A percentile compares a stretch with the other conserved stretches of the same genome.
Conservation (phyloP, 1,140 invertebrate species). For the Matsumurasca onukii region DNA sequence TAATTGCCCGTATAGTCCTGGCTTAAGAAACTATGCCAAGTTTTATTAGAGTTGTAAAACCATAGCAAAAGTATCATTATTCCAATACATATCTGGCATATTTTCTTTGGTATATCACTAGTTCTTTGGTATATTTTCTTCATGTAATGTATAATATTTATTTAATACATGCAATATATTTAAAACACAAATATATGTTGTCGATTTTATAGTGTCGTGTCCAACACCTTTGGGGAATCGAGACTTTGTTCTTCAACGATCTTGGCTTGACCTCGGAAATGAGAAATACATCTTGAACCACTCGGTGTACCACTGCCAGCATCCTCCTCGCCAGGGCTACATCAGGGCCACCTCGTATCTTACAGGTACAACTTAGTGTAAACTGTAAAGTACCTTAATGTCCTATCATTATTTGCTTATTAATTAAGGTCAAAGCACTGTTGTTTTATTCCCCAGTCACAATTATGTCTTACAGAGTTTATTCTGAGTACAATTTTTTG, state of each 20-base stretch:
- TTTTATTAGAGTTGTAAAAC: too few relatives aligned
- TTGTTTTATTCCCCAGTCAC: neutral
- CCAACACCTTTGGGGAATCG: conserved; percentile 84
- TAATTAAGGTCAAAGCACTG: neutral
- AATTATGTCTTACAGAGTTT: too few relatives aligned
- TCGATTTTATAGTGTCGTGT: conserved; percentile 69
- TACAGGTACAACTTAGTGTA: conserved; percentile 53
- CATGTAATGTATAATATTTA: too few relatives aligned
- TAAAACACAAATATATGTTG: conserved; percentile 1
- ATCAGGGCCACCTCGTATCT: conserved; percentile 65
- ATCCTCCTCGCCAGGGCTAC: conserved; percentile 77
- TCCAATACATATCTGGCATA: too few relatives aligned
- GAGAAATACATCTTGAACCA: conserved; percentile 90
- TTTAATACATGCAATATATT: neutral
- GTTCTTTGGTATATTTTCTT: too few relatives aligned
- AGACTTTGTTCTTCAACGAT: conserved; percentile 88
- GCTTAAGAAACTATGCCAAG: too few relatives aligned
- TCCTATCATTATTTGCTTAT: neutral
- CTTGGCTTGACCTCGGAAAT: conserved; percentile 81
- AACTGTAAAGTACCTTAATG: neutral
- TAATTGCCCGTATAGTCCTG: too few relatives aligned
- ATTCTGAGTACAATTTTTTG: too few relatives aligned
- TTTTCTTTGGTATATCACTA: too few relatives aligned
- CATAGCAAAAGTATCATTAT: too few relatives aligned
- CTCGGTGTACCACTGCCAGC: conserved; percentile 83